Percentiles rank a stretch among this genome's conserved stretches.
phyloP scores from a whole-genome alignment of 2,113 vertebrate species.

The Sisor rabdophorus region DNA sequence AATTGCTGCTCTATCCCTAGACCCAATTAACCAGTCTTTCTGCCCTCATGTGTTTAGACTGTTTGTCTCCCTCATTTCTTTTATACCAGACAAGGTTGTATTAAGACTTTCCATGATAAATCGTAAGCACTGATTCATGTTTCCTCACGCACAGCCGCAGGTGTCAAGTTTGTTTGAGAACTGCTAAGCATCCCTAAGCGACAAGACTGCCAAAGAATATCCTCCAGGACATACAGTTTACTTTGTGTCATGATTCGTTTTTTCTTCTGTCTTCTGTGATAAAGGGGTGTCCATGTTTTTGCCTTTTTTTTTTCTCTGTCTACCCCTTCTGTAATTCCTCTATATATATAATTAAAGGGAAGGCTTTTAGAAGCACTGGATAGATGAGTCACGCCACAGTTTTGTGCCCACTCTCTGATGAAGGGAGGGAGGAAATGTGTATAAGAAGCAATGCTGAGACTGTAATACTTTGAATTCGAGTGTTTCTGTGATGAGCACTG shows the following conservation, averaged over 20 bases:
- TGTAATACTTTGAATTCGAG: constrained; percentile 11
- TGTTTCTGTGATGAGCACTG: neutral
- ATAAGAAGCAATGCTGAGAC: constrained; percentile 11
- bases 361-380: constrained; percentile 38
- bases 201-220: neutral
- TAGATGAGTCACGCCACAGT: constrained; percentile 46
- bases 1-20: neutral
- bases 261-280: neutral
- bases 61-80: constrained; percentile 1
- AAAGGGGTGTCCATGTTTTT: neutral
- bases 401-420: constrained; percentile 44
- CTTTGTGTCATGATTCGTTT: constrained; percentile 4
- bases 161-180: neutral
- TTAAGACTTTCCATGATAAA: constrained; percentile 9
- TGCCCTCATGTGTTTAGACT: constrained; percentile 15
- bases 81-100: neutral
- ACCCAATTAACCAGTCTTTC: constrained; percentile 12
- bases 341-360: constrained; percentile 43
- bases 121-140: neutral
- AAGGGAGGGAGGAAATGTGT: constrained; percentile 21
- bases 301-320: neutral
- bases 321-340: constrained; percentile 19
- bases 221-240: constrained; percentile 4
- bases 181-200: neutral
- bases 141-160: neutral